Evolutionary conservation across 1,140 invertebrate genomes (phyloP), one percentile per base, ranked within the genome.

Genomic region (Trachymyrmex cornetzi): DNA sequence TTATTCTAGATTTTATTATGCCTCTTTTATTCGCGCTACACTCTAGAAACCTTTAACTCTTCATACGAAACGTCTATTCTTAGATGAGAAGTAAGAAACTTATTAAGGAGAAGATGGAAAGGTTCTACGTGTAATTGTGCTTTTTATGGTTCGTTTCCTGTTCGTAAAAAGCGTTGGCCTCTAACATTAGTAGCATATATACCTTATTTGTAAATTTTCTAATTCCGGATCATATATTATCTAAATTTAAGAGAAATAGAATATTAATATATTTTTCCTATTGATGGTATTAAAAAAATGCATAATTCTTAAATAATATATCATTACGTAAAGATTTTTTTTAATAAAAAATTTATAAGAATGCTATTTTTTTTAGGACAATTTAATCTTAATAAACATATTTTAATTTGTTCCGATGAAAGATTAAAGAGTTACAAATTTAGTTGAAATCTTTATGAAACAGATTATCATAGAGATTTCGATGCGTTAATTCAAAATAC

Each of bases 1-100:
- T 55, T 86, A 86, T 14, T 38, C 63, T 86, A 81, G 27, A 71
- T 61, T 9, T 44, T 53, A 85, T 79, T 84, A 74, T 34, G 69
- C 48, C 53, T 16, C 44, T 77, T 64, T 77, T 55, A 1, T 16
- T 16, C 14, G 14, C 6, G 12, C 44, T 77, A 77, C 48, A 27
- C 38, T 22, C 6, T 24, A 77, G 53, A 75, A 77, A 61, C 19
- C 1, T 87, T 30, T 71, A 57, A 30, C n/a, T 16, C n/a, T 61
- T 57, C 0, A 2, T 48, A 19, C 57, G 34, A 50, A 64, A 79
- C 12, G 22, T 69, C 63, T 34, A 48, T 22, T 79, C 24, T 27
- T 61, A 27, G 50, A 11, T 30, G 44, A 38, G 57, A 87, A 61
- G 11, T 66, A 11, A 6, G 27, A 87, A 87, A 55, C 6, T 34